Conservation (phyloP, 2,888 invertebrate genomes). For the Elegia similella region DNA sequence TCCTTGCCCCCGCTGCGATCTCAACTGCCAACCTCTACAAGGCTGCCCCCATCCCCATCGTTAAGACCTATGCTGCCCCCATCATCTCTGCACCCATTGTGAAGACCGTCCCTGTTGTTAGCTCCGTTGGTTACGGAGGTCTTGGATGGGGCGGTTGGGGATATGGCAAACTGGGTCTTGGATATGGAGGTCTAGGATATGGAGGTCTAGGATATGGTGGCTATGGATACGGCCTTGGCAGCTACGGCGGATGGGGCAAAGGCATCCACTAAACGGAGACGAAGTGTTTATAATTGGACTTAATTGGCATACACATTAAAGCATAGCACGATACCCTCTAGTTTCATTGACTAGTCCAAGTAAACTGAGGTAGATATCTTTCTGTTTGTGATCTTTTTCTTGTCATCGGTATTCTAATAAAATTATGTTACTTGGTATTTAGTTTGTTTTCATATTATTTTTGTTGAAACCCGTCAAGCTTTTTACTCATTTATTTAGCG, state of each 20-base stretch:
- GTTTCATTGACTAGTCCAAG: constrained; percentile 14
- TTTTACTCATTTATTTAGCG: too few species aligned
- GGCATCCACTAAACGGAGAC: constrained; percentile 5
- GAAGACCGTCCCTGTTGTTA: constrained; percentile 33
- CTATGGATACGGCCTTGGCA: constrained; percentile 24
- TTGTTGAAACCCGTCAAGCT: too few species aligned
- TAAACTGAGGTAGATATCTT: constrained; percentile 11
- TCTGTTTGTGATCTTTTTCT: neutral
- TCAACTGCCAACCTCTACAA: constrained; percentile 59
- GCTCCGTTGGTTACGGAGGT: constrained; percentile 26
- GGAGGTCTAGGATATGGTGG: constrained; percentile 29
- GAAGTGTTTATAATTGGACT: constrained; percentile 4
- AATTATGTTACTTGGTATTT: neutral
- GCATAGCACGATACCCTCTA: constrained; percentile 7
- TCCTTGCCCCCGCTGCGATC: constrained; percentile 54
- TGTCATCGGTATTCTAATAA: neutral
- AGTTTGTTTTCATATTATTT: neutral
- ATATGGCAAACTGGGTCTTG: constrained; percentile 26
- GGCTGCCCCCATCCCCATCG: constrained; percentile 61
- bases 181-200: constrained; percentile 28
- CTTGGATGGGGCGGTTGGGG: constrained; percentile 29
- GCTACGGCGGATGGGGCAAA: constrained; percentile 26
- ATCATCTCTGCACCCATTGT: constrained; percentile 43
- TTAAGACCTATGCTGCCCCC: constrained; percentile 46
- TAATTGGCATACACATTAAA: constrained; percentile 9